Percentiles rank a stretch among this genome's conserved stretches.
Conservation (phyloP, 2,888 invertebrate genomes). For the Notodonta ziczac region DNA sequence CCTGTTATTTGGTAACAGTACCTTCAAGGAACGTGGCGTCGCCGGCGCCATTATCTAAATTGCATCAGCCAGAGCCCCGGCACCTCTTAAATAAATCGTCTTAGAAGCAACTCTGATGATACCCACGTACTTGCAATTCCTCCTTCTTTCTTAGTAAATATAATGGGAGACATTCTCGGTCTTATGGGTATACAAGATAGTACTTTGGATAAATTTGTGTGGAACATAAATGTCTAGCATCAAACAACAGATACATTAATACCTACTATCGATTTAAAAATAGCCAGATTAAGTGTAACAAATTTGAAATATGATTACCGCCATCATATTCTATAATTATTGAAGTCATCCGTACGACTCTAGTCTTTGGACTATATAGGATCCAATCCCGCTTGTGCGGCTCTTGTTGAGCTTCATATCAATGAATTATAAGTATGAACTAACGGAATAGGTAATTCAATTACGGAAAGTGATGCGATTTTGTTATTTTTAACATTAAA, state of each 20-base stretch:
- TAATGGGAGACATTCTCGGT: background rate
- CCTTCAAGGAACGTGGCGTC: slow-evolving; percentile 19
- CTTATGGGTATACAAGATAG: background rate
- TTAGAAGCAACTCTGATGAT: slow-evolving; percentile 10
- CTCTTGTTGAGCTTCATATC: too few relatives aligned
- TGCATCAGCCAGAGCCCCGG: slow-evolving; percentile 20
- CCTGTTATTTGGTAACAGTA: background rate
- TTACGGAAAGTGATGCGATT: too few relatives aligned
- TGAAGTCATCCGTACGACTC: too few relatives aligned
- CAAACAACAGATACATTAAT: background rate
- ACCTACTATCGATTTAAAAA: too few relatives aligned
- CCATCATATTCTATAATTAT: too few relatives aligned
- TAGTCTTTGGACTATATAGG: too few relatives aligned
- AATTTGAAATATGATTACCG: too few relatives aligned
- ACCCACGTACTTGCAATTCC: slow-evolving; percentile 10
- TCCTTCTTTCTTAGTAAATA: slow-evolving; percentile 4
- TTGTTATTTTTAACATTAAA: too few relatives aligned
- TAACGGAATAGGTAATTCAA: too few relatives aligned
- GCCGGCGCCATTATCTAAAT: slow-evolving; percentile 38
- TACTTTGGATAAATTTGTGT: background rate
- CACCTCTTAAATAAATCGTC: slow-evolving; percentile 16
- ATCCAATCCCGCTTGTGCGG: too few relatives aligned
- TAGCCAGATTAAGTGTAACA: too few relatives aligned
- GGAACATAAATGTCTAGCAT: background rate
- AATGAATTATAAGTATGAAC: too few relatives aligned